These are phyloP conservation scores for Pantala flavescens DNA, from an alignment of 1,140 invertebrate species.

Conservation along the genomic window DNA sequence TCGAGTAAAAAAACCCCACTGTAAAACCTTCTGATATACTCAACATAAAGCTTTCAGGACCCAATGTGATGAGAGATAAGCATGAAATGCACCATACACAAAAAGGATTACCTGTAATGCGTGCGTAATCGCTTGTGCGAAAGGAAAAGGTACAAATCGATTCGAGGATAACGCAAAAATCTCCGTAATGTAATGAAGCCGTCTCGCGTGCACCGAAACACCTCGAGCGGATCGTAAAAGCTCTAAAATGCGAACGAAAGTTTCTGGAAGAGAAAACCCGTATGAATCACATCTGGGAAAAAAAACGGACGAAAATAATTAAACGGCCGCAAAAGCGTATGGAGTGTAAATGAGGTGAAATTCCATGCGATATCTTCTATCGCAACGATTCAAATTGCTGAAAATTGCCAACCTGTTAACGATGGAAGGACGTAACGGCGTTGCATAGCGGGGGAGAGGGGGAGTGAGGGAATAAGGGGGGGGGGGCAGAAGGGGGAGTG, in stretches of 20 bases:
- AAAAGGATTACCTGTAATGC: no score
- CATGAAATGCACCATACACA: no score
- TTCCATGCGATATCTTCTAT: background rate
- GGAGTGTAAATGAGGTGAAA: background rate
- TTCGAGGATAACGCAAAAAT: no score
- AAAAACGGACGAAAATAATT: background rate
- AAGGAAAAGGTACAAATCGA: no score
- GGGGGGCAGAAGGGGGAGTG: background rate
- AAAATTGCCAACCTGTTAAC: conserved; percentile 2
- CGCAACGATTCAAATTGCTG: conserved; percentile 1
- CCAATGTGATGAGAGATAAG: no score
- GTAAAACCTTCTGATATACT: no score
- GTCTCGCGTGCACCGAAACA: no score
- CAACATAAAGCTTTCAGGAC: no score
- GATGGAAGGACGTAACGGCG: background rate
- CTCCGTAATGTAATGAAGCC: no score
- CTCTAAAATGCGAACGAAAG: background rate
- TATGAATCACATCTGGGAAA: background rate
- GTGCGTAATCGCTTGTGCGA: no score
- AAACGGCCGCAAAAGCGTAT: background rate
- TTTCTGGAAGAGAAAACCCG: background rate
- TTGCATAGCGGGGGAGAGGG: background rate
- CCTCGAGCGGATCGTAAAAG: no score
- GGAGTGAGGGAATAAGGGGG: background rate
- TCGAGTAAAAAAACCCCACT: no score